These are phyloP conservation scores for Eunapius fragilis DNA, from an alignment of 37 sponge, comb jelly and placozoan species.

Conservation along the genomic window DNA sequence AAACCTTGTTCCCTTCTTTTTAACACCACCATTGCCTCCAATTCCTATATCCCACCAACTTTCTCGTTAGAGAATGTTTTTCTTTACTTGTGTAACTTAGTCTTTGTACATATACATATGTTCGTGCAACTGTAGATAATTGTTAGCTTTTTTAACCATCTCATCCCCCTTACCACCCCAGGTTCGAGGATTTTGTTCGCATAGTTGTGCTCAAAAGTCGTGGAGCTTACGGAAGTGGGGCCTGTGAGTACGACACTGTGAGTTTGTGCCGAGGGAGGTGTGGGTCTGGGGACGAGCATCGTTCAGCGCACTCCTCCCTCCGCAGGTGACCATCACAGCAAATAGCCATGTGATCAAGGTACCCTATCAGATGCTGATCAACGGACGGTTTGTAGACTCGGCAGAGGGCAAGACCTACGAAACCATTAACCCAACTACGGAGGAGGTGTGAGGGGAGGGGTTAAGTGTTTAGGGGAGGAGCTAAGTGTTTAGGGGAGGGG, in stretches of 20 bases:
- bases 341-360: slow-evolving; percentile 80
- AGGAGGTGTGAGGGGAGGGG: slow-evolving; percentile 25
- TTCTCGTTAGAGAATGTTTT: too few species aligned
- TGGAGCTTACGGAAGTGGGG: slow-evolving; percentile 53
- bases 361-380: slow-evolving; percentile 90
- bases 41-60: too few species aligned
- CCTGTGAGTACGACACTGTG: slow-evolving; percentile 76
- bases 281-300: not conserved
- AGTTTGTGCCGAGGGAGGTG: not conserved
- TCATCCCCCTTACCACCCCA: not conserved
- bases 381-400: slow-evolving; percentile 85
- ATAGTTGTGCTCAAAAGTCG: slow-evolving; percentile 74
- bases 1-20: too few species aligned
- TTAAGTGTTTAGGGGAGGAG: not conserved
- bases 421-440: slow-evolving; percentile 86
- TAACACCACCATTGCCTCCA: too few species aligned
- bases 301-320: not conserved
- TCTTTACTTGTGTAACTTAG: too few species aligned
- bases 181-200: slow-evolving; percentile 68
- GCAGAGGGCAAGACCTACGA: slow-evolving; percentile 58
- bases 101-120: too few species aligned
- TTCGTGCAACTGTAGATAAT: not conserved
- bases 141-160: not conserved
- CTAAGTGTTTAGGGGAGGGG: not conserved
- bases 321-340: slow-evolving; percentile 50